Percentiles rank a stretch among this genome's conserved stretches.
Conservation (phyloP, 2,888 invertebrate species). For the Dicranocentrus wangi region DNA sequence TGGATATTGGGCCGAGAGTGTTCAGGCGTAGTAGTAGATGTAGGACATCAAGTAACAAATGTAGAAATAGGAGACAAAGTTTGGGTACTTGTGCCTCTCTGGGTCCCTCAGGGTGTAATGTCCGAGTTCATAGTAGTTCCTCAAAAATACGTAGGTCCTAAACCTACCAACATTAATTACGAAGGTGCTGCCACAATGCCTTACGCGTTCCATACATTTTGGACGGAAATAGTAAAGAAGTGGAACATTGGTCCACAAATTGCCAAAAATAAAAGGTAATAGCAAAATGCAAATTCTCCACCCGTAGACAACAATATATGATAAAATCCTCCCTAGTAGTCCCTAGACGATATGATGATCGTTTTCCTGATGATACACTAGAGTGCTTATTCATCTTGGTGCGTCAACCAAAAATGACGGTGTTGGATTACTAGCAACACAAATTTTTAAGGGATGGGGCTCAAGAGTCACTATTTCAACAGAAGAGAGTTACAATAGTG, state of each 20-base stretch:
- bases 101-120: constrained; percentile 75
- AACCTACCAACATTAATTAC: constrained; percentile 79
- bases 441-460: constrained; percentile 71
- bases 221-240: constrained; percentile 73
- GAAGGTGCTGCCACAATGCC: constrained; percentile 80
- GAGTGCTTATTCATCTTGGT: constrained; percentile 71
- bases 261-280: constrained; percentile 70
- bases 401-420: constrained; percentile 72
- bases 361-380: too few species aligned
- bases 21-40: constrained; percentile 79
- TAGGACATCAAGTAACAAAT: constrained; percentile 78
- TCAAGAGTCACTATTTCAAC: constrained; percentile 72
- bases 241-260: constrained; percentile 65
- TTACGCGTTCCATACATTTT: constrained; percentile 79
- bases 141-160: constrained; percentile 75
- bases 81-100: constrained; percentile 79
- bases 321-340: too few species aligned
- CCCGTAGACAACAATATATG: too few species aligned
- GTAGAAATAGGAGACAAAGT: constrained; percentile 81
- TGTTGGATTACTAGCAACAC: constrained; percentile 71
- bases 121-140: constrained; percentile 71
- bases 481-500: constrained; percentile 64
- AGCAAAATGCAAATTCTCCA: too few species aligned
- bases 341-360: too few species aligned
- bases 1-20: constrained; percentile 80